Conservation (phyloP, 1,140 invertebrate species). For the Drosophila sturtevanti region DNA sequence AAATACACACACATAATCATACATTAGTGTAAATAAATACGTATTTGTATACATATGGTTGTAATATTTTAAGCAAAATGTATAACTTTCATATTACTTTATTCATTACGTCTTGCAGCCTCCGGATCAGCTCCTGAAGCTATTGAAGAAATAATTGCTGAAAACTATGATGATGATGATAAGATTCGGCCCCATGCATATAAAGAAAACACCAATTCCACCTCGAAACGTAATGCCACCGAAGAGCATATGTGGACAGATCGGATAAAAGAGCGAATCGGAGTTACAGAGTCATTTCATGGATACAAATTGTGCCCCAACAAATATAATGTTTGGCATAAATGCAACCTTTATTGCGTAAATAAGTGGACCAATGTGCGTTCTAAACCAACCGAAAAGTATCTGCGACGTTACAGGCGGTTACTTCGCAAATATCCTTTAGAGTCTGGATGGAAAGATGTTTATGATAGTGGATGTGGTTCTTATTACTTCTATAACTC, state of each 20-base stretch:
- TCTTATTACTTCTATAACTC: slow-evolving; percentile 73
- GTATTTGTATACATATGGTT: not conserved
- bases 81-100: not conserved
- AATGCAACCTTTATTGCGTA: slow-evolving; percentile 94
- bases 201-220: slow-evolving; percentile 31
- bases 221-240: slow-evolving; percentile 53
- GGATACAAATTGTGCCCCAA: slow-evolving; percentile 95
- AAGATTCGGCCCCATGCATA: slow-evolving; percentile 32
- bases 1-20: not conserved
- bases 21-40: not conserved
- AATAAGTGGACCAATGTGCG: slow-evolving; percentile 93
- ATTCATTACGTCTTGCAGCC: slow-evolving; percentile 14
- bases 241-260: slow-evolving; percentile 84
- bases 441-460: slow-evolving; percentile 95
- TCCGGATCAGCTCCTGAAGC: slow-evolving; percentile 37
- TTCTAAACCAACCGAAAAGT: slow-evolving; percentile 88
- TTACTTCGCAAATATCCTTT: slow-evolving; percentile 95
- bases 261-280: slow-evolving; percentile 83
- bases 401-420: slow-evolving; percentile 89
- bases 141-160: slow-evolving; percentile 92
- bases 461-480: slow-evolving; percentile 93
- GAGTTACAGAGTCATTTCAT: slow-evolving; percentile 85
- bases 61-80: not conserved
- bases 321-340: slow-evolving; percentile 97
- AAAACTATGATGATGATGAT: slow-evolving; percentile 89